A percentile compares a stretch with the other conserved stretches of the same genome.
phyloP scores from a whole-genome alignment of 2,113 vertebrate genomes.

The Redunca redunca region DNA sequence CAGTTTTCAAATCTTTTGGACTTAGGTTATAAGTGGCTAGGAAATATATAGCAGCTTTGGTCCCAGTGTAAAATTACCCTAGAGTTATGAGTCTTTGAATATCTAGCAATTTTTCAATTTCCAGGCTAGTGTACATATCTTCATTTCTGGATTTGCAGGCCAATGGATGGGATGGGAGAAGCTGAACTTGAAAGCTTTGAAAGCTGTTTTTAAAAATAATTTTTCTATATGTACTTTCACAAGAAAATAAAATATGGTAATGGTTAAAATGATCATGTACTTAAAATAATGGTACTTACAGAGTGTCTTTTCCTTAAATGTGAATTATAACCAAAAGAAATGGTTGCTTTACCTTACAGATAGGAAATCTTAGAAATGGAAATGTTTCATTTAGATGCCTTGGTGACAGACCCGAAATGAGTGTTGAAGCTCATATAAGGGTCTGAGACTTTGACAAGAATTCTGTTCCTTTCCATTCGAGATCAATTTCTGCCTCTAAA shows the following conservation, averaged over 20 bases:
- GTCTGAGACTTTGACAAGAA: not conserved
- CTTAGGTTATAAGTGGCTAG: not conserved
- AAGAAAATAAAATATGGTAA: constrained; percentile 33
- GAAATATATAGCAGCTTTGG: not conserved
- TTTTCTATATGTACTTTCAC: constrained; percentile 25
- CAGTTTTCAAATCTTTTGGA: not conserved
- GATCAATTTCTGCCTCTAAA: not conserved
- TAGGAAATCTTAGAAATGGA: not conserved
- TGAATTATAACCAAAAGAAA: constrained; percentile 12
- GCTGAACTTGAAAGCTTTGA: not conserved
- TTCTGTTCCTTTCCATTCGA: not conserved
- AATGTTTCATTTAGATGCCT: not conserved
- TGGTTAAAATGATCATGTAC: constrained; percentile 38
- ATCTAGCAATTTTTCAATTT: not conserved
- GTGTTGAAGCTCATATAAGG: not conserved
- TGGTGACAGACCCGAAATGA: not conserved
- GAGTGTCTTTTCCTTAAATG: constrained; percentile 14
- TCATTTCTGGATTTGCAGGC: not conserved
- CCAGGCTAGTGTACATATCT: not conserved
- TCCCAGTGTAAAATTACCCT: not conserved
- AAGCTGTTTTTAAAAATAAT: constrained; percentile 8
- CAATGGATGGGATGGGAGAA: not conserved
- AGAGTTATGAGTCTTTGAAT: not conserved
- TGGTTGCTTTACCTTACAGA: not conserved
- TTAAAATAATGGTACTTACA: constrained; percentile 45